These are phyloP conservation scores for Drosophila peninsularis DNA, from an alignment of 2,888 invertebrate genomes.

Conservation along the genomic window DNA sequence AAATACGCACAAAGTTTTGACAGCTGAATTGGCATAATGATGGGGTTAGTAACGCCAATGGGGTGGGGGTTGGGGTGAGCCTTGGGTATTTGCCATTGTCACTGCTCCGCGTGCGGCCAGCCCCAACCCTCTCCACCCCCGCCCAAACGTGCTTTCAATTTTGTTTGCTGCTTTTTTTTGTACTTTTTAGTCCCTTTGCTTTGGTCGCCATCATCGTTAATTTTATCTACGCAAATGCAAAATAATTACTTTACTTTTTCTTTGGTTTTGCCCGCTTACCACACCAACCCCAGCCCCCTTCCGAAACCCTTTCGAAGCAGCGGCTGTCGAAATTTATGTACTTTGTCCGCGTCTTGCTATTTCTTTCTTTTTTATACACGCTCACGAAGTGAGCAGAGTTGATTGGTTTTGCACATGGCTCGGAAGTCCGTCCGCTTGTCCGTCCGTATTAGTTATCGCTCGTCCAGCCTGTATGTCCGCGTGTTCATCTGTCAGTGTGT, in stretches of 20 bases:
- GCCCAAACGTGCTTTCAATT: conserved; percentile 5
- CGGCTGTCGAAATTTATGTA: conserved; percentile 75
- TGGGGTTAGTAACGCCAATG: conserved; percentile 71
- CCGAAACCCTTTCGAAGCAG: conserved; percentile 54
- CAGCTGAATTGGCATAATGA: conserved; percentile 80
- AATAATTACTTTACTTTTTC: conserved; percentile 81
- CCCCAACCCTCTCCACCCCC: conserved; percentile 5
- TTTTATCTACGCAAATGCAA: conserved; percentile 81
- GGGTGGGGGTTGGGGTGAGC: not conserved
- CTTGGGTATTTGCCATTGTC: conserved; percentile 54
- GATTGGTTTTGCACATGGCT: not conserved
- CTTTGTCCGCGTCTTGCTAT: conserved; percentile 64
- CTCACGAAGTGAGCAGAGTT: not conserved
- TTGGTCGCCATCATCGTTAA: conserved; percentile 72
- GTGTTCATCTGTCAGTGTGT: no score
- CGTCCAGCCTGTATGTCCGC: no score
- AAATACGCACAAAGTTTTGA: conserved; percentile 79
- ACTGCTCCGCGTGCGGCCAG: conserved; percentile 34
- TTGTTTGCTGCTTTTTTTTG: conserved; percentile 1
- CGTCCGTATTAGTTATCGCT: no score
- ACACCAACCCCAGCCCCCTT: not conserved
- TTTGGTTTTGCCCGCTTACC: conserved; percentile 64
- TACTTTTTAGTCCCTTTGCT: conserved; percentile 17
- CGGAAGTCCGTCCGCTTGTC: not conserved
- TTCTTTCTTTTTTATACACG: conserved; percentile 30